A percentile compares a stretch with the other conserved stretches of the same genome.
Evolutionary conservation across 1,140 invertebrate species (phyloP).

Genomic region (Drosophila subobscura): DNA sequence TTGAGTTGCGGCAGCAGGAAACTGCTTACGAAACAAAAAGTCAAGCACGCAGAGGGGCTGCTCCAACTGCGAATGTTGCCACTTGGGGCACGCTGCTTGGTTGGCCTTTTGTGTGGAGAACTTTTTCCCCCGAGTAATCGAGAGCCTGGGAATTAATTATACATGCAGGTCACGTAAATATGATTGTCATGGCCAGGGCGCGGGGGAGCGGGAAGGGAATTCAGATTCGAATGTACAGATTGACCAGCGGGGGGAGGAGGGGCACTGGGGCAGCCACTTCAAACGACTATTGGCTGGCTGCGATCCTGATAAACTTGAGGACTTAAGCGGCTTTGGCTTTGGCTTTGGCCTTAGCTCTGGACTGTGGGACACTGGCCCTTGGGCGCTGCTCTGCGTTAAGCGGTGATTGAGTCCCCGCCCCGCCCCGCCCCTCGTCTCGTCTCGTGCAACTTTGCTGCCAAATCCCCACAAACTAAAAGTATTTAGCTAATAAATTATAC

Average conservation of each 20-base stretch:
- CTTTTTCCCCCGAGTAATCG: slow-evolving; percentile 60
- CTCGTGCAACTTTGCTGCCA: slow-evolving; percentile 42
- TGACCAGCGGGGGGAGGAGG: slow-evolving; percentile 50
- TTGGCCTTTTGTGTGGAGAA: slow-evolving; percentile 58
- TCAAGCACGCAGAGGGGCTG: slow-evolving; percentile 60
- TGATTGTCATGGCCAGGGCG: slow-evolving; percentile 76
- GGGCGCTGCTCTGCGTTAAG: slow-evolving; percentile 30
- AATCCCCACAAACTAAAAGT: slow-evolving; percentile 72
- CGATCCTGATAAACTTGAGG: slow-evolving; percentile 76
- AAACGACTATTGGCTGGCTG: slow-evolving; percentile 44
- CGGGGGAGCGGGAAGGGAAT: slow-evolving; percentile 35
- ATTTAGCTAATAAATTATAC: slow-evolving; percentile 82
- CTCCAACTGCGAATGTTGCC: slow-evolving; percentile 53
- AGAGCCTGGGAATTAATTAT: slow-evolving; percentile 68
- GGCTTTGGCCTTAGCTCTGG: slow-evolving; percentile 59
- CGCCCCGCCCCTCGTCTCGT: slow-evolving; percentile 1
- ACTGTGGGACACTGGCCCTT: background rate
- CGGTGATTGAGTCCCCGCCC: slow-evolving; percentile 50
- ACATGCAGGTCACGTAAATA: slow-evolving; percentile 82
- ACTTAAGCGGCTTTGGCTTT: slow-evolving; percentile 81
- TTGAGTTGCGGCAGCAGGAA: slow-evolving; percentile 68
- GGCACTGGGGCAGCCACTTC: slow-evolving; percentile 42
- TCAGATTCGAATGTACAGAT: slow-evolving; percentile 54
- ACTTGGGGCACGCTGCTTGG: slow-evolving; percentile 25
- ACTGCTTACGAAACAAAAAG: slow-evolving; percentile 80